phyloP scores from a whole-genome alignment of 2,797 vertebrate genomes.

The Phoebastria nigripes region DNA sequence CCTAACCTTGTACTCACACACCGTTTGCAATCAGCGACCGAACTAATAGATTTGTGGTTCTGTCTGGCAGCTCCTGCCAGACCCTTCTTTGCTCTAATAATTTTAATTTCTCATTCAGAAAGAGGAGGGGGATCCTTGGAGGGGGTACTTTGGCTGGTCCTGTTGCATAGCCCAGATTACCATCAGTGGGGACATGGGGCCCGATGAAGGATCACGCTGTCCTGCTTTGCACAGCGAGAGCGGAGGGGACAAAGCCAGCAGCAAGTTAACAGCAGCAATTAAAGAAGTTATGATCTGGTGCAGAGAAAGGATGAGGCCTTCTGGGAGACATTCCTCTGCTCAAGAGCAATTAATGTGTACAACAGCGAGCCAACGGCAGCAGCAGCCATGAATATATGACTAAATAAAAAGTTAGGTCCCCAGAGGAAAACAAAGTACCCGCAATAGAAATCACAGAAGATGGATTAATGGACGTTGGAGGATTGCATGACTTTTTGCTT shows the following conservation, averaged over 20 bases:
- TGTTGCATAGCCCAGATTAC: neutral
- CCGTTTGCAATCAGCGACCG: rapidly evolving
- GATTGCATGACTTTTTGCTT: neutral
- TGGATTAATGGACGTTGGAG: neutral
- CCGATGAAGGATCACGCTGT: rapidly evolving
- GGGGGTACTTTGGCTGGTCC: neutral
- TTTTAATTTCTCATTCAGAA: neutral
- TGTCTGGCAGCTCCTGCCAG: neutral
- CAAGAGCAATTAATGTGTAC: neutral
- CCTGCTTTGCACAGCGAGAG: neutral
- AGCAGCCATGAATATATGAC: neutral
- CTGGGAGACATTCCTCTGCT: slow-evolving; percentile 25
- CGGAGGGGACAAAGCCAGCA: rapidly evolving
- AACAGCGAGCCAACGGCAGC: neutral
- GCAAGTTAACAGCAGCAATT: neutral
- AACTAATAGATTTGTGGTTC: neutral
- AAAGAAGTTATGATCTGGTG: neutral
- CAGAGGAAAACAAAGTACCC: neutral
- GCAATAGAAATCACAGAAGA: neutral
- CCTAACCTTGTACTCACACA: neutral
- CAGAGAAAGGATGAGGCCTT: neutral
- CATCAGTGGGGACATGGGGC: neutral
- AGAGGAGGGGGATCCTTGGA: neutral
- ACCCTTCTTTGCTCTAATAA: neutral
- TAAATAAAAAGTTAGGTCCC: slow-evolving; percentile 32